phyloP scores from a whole-genome alignment of 2,888 invertebrate species.

The Chrysolina americana region DNA sequence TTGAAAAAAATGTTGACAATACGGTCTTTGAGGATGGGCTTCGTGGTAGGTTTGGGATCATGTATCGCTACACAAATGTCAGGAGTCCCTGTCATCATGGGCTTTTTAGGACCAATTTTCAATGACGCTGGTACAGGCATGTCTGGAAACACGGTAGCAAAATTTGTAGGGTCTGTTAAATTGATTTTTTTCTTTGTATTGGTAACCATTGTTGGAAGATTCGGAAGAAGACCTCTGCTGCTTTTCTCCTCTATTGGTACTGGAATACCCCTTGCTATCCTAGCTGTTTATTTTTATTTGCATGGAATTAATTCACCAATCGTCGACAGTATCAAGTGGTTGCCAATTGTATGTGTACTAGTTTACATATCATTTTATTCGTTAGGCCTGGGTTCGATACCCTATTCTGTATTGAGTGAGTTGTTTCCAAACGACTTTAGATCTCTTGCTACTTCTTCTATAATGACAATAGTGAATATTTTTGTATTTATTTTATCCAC shows the following conservation, averaged over 20 bases:
- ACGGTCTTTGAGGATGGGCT: not conserved
- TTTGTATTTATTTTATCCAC: not conserved
- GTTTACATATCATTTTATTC: not conserved
- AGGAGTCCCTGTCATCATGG: not conserved
- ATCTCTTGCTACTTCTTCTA: not conserved
- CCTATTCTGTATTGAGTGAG: not conserved
- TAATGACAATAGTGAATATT: not conserved
- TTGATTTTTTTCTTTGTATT: not conserved
- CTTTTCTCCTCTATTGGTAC: not conserved
- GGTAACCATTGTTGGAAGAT: not conserved
- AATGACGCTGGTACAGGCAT: slow-evolving; percentile 26
- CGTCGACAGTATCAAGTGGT: not conserved
- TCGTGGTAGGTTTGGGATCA: not conserved
- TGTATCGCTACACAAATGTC: not conserved
- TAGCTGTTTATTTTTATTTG: not conserved
- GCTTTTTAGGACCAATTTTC: slow-evolving; percentile 20
- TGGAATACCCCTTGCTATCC: not conserved
- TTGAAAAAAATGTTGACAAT: not conserved
- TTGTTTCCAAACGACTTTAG: not conserved
- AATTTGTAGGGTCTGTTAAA: not conserved
- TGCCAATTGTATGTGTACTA: not conserved
- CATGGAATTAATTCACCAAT: not conserved
- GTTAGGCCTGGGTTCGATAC: not conserved
- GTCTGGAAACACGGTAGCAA: slow-evolving; percentile 5
- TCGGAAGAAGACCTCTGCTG: slow-evolving; percentile 75